phyloP scores from a whole-genome alignment of 2,113 vertebrate species.

The Sturnira hondurensis region DNA sequence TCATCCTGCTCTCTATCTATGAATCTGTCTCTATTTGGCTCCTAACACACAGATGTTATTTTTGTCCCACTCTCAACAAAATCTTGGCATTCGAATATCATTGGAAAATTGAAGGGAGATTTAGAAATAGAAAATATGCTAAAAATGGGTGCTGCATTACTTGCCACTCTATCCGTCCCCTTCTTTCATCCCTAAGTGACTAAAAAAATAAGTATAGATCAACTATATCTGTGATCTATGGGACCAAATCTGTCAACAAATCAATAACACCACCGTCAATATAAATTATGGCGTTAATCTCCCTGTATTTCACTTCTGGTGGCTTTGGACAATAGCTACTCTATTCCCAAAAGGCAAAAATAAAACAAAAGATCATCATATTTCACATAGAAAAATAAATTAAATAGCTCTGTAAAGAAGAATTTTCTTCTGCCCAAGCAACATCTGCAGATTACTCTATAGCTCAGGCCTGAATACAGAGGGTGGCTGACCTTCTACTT shows the following conservation, averaged over 20 bases:
- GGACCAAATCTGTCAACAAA: conserved; percentile 13
- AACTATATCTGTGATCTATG: not conserved
- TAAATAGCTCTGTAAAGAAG: not conserved
- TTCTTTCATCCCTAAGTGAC: not conserved
- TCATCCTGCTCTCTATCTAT: no score
- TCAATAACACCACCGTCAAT: not conserved
- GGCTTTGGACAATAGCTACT: not conserved
- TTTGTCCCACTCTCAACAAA: not conserved
- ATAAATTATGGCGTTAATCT: not conserved
- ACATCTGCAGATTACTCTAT: not conserved
- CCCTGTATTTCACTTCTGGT: not conserved
- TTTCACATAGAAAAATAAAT: conserved; percentile 9
- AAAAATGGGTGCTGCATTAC: not conserved
- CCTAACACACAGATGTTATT: not conserved
- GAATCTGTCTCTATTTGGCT: no score
- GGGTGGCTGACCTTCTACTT: not conserved
- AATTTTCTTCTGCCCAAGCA: not conserved
- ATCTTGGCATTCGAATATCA: not conserved
- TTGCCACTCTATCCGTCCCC: not conserved
- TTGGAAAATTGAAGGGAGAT: not conserved
- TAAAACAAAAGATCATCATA: not conserved
- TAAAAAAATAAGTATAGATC: not conserved
- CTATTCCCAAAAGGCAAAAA: not conserved
- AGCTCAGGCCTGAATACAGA: not conserved
- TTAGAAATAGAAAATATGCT: not conserved